Evolutionary conservation across 2,113 vertebrate genomes (phyloP).

Genomic region (Bos javanicus): DNA sequence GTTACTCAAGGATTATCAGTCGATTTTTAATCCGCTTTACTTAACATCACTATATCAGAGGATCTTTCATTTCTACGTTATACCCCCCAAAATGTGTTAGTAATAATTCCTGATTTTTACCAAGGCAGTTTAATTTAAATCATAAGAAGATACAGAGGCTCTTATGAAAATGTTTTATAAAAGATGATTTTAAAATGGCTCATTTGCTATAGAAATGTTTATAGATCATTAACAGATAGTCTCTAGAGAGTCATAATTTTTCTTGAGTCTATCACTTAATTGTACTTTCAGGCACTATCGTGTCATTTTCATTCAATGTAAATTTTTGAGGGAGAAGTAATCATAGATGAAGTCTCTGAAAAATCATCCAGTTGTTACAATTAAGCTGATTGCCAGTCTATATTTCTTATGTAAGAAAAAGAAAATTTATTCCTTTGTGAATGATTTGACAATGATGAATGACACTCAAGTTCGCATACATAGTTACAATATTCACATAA

Average conservation of each 20-base stretch:
- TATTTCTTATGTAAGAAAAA: neutral
- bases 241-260: slow-evolving; percentile 27
- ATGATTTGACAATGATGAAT: neutral
- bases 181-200: slow-evolving; percentile 46
- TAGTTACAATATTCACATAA: neutral
- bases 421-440: slow-evolving; percentile 15
- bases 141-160: neutral
- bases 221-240: slow-evolving; percentile 48
- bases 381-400: slow-evolving; percentile 52
- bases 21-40: slow-evolving; percentile 28
- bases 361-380: slow-evolving; percentile 53
- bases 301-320: slow-evolving; percentile 65
- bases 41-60: slow-evolving; percentile 55
- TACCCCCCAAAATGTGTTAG: neutral
- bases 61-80: neutral
- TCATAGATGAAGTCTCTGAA: slow-evolving; percentile 56
- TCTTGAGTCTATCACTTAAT: slow-evolving; percentile 19
- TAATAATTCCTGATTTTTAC: neutral
- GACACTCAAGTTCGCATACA: neutral
- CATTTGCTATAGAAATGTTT: slow-evolving; percentile 47
- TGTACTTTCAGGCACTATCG: neutral
- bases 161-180: slow-evolving; percentile 60
- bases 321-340: slow-evolving; percentile 51
- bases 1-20: neutral
- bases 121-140: slow-evolving; percentile 59